These are phyloP conservation scores for Acanthosepion pharaonis DNA, from an alignment of 2,888 invertebrate genomes.

Conservation along the genomic window DNA sequence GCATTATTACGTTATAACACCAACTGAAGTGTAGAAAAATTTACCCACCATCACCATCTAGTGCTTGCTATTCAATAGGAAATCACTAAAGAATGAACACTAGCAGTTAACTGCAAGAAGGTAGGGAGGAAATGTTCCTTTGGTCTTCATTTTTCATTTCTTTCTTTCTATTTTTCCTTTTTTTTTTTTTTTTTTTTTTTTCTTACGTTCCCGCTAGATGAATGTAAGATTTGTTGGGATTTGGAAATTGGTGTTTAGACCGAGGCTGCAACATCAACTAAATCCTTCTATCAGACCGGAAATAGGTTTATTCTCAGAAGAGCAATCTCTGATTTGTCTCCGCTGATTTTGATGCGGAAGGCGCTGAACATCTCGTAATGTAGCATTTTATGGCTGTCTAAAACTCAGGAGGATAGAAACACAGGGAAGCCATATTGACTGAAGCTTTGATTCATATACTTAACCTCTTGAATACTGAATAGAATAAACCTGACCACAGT, in stretches of 20 bases:
- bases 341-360: neutral
- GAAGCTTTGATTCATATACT: neutral
- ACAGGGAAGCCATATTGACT: neutral
- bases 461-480: neutral
- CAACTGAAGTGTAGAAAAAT: neutral
- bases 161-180: too few species aligned
- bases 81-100: neutral
- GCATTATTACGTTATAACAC: neutral
- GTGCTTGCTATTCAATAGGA: neutral
- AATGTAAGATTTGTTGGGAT: neutral
- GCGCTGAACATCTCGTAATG: neutral
- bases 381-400: neutral
- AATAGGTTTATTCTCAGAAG: slow-evolving; percentile 33
- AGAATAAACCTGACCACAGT: neutral
- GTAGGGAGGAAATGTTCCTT: too few species aligned
- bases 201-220: too few species aligned
- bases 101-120: neutral
- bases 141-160: too few species aligned
- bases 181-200: too few species aligned
- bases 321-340: neutral
- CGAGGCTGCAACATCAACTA: neutral
- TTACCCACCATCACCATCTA: neutral
- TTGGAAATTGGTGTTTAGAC: neutral
- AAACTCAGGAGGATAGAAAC: neutral
- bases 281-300: neutral